Conservation (phyloP, 2,888 invertebrate genomes). For the Operophtera brumata region DNA sequence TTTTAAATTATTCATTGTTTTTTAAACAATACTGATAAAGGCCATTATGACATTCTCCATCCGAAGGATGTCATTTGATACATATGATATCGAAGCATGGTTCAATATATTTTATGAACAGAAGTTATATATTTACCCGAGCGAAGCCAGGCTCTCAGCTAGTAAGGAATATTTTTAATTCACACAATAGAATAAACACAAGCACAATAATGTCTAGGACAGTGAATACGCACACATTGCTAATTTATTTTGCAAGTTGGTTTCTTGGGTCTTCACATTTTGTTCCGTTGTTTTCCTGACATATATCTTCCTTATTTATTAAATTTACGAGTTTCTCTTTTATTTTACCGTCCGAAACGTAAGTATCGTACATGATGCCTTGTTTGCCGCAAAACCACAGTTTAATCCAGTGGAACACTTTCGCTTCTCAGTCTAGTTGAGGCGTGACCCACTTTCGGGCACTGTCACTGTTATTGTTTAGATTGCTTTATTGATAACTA, state of each 20-base stretch:
- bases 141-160: too few species aligned
- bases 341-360: neutral
- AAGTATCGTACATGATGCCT: conserved; percentile 14
- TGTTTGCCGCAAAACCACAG: conserved; percentile 22
- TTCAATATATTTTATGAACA: too few species aligned
- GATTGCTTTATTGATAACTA: conserved; percentile 4
- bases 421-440: conserved; percentile 40
- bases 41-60: too few species aligned
- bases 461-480: conserved; percentile 34
- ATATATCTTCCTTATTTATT: neutral
- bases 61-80: too few species aligned
- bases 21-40: too few species aligned
- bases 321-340: neutral
- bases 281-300: neutral
- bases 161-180: too few species aligned
- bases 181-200: neutral
- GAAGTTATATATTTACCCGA: too few species aligned
- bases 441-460: conserved; percentile 34
- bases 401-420: conserved; percentile 39
- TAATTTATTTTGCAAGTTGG: neutral
- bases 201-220: neutral
- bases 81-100: too few species aligned
- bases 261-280: conserved; percentile 2
- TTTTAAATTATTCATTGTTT: too few species aligned
- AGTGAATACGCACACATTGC: neutral